Percentiles rank a stretch among this genome's conserved stretches.
Conservation (phyloP, 2,113 vertebrate species). For the Thalassoma bifasciatum region DNA sequence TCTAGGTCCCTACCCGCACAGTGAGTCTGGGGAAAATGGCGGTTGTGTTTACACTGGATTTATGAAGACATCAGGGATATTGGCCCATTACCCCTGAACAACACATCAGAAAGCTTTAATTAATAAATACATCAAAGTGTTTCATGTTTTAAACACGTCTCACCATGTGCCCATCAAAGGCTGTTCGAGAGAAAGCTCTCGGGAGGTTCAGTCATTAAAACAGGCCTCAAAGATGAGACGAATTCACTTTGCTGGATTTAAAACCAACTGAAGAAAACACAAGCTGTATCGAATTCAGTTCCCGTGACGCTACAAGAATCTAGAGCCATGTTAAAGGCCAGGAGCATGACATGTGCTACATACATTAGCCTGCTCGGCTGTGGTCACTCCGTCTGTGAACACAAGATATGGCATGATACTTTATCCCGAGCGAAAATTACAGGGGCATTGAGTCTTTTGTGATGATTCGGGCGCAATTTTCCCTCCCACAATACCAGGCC, state of each 20-base stretch:
- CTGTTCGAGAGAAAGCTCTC: conserved; percentile 3
- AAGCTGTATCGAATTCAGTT: conserved; percentile 4
- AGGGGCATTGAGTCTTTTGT: conserved; percentile 60
- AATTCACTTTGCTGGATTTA: background rate
- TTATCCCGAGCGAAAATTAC: conserved; percentile 68
- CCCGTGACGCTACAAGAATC: background rate
- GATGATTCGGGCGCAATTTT: conserved; percentile 59
- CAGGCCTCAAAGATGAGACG: background rate
- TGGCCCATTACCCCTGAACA: background rate
- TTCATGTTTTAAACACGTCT: background rate
- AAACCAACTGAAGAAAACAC: background rate
- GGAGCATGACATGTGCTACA: conserved; percentile 13
- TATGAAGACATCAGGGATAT: background rate
- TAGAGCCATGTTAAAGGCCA: background rate
- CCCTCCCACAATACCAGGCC: conserved; percentile 48
- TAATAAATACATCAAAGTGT: background rate
- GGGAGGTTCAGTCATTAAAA: conserved; percentile 4
- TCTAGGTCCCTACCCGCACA: background rate
- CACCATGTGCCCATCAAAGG: conserved; percentile 3
- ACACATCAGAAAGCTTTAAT: conserved; percentile 2
- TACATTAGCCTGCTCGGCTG: conserved; percentile 44
- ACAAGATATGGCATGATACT: conserved; percentile 69
- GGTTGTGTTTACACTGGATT: background rate
- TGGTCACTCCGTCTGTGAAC: conserved; percentile 61
- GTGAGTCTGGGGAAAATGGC: background rate